Evolutionary conservation across 2,888 invertebrate genomes (phyloP).

Genomic region (Pyrocoelia pectoralis): DNA sequence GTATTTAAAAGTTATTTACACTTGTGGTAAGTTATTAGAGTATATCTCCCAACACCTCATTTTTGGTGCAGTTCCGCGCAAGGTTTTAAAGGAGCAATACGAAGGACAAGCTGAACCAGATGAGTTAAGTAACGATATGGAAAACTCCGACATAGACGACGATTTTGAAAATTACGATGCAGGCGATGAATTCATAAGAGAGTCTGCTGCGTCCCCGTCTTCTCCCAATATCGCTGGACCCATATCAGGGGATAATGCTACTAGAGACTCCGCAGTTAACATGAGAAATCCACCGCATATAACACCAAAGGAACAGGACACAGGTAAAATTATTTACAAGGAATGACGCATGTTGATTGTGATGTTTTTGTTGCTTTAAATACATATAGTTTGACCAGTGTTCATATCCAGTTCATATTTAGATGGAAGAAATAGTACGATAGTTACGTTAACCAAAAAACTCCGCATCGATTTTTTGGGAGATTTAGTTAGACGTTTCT

Average conservation of each 20-base stretch:
- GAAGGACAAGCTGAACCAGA: conserved; percentile 82
- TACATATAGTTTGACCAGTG: not conserved
- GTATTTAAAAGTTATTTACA: conserved; percentile 87
- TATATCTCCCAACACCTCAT: not conserved
- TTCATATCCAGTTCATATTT: conserved; percentile 2
- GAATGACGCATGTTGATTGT: not conserved
- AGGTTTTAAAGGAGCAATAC: conserved; percentile 83
- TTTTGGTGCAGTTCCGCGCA: conserved; percentile 74
- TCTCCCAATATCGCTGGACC: conserved; percentile 63
- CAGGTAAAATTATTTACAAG: conserved; percentile 45
- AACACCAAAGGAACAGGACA: conserved; percentile 51
- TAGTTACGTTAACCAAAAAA: no score
- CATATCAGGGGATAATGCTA: conserved; percentile 52
- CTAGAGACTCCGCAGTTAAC: conserved; percentile 50
- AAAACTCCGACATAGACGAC: conserved; percentile 59
- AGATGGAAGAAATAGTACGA: not conserved
- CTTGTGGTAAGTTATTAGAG: conserved; percentile 75
- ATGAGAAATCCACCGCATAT: conserved; percentile 50
- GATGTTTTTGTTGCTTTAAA: not conserved
- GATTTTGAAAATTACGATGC: conserved; percentile 61
- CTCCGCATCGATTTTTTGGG: no score
- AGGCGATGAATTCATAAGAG: conserved; percentile 66
- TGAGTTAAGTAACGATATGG: conserved; percentile 64
- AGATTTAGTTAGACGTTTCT: no score
- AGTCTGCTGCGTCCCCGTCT: conserved; percentile 66